Evolutionary conservation across 2,888 invertebrate genomes (phyloP).

Genomic region (Didymodactylos carnosus): DNA sequence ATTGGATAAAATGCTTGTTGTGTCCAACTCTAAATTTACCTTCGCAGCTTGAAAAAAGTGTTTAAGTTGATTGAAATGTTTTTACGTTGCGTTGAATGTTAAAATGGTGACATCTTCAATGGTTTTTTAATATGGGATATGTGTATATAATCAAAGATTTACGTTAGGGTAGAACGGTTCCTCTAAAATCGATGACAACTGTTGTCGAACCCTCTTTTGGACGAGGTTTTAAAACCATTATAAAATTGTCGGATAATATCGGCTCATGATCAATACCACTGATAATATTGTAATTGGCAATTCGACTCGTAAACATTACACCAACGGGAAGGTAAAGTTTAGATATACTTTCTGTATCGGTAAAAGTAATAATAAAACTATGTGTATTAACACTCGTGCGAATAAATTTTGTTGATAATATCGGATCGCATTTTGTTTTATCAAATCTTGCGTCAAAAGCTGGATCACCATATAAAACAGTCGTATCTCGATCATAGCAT

Average conservation of each 20-base stretch:
- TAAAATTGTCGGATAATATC: background rate
- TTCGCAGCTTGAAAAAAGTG: too few species aligned
- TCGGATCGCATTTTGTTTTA: background rate
- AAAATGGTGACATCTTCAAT: too few species aligned
- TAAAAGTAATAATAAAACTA: background rate
- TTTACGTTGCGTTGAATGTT: too few species aligned
- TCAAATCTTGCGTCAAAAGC: background rate
- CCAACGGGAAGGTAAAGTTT: background rate
- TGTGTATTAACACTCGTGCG: background rate
- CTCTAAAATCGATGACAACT: background rate
- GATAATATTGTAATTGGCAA: background rate
- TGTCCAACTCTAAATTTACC: too few species aligned
- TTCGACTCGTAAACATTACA: background rate
- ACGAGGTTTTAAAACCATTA: background rate
- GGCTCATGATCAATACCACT: background rate
- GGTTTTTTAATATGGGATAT: too few species aligned
- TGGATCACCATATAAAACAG: background rate
- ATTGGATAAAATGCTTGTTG: too few species aligned
- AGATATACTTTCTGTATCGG: background rate
- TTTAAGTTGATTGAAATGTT: too few species aligned
- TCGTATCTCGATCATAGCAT: background rate
- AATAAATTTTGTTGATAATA: background rate
- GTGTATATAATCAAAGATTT: too few species aligned
- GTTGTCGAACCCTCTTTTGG: background rate
- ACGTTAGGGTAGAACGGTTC: background rate